Evolutionary conservation across 2,113 vertebrate genomes (phyloP), one percentile per base, ranked within the genome.

Genomic region (Hippoglossus stenolepis): DNA sequence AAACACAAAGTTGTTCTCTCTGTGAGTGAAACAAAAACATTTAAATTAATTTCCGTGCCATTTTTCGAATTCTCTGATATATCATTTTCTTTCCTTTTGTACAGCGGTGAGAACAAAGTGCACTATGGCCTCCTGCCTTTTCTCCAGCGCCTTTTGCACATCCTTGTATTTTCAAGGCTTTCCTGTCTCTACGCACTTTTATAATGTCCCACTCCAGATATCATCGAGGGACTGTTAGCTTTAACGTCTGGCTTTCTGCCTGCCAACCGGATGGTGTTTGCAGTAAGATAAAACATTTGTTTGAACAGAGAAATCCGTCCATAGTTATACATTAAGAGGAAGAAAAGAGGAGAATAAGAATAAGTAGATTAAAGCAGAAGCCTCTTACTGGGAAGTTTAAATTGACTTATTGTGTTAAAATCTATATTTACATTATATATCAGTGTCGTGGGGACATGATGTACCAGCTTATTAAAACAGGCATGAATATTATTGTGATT

Each of bases 221-320:
- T 51, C 47, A 51, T 18, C 6, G 47, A 51, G 15, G 15, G 47
- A 51, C 47, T 15, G 47, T 51, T 51, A 20, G 47, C 14, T 51
- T 51, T 18, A 51, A 60, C 43, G 15, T 20, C 15, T 0, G 20
- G 14, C 60, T 74, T 18, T 35, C 11, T 24, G 40, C 4, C 47
- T 20, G 58, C 20, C 60, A 60, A 53, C 54, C 3, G 6, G 47
- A 59, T 31, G 69, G n/a, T 54, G 53, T 70, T 31, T 65, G 66
- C 20, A 20, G 0, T n/a, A 5, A 57, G 38, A 58, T 67, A 26
- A 57, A 21, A 71, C n/a, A 54, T 61, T n/a, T 21, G 38, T 40
- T 80, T 20, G 23, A 62, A 61, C 6, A 15, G 7, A 73, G 24
- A 56, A 54, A 61, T 45, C 56, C 23, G 45, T 67, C 15, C 26